A percentile compares a stretch with the other conserved stretches of the same genome.
Conservation (phyloP, 2,113 vertebrate genomes). For the Megaceryle maxima region DNA sequence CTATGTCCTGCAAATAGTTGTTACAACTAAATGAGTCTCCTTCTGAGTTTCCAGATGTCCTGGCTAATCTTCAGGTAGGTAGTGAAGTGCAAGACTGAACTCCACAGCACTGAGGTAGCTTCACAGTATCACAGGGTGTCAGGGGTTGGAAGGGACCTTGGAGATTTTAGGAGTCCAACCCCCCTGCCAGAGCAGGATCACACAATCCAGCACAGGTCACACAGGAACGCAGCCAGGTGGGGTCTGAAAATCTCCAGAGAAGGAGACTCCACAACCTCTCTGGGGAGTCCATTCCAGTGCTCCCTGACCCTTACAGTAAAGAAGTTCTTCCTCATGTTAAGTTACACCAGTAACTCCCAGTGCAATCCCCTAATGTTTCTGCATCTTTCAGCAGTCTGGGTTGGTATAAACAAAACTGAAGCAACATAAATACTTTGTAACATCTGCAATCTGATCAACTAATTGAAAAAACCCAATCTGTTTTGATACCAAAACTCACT, state of each 20-base stretch:
- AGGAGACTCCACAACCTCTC: too few species aligned
- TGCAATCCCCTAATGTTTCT: not conserved
- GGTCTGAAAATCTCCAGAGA: too few species aligned
- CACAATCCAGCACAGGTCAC: too few species aligned
- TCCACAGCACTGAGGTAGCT: not conserved
- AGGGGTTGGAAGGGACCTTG: too few species aligned
- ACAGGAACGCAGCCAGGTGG: too few species aligned
- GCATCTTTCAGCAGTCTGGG: not conserved
- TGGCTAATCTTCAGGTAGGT: not conserved
- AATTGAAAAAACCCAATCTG: not conserved
- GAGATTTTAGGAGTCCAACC: too few species aligned
- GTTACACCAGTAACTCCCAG: not conserved
- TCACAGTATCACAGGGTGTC: too few species aligned
- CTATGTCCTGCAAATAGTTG: not conserved
- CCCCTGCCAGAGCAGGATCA: too few species aligned
- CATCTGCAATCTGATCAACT: not conserved
- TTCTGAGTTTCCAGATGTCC: not conserved
- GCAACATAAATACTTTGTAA: not conserved
- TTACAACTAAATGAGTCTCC: not conserved
- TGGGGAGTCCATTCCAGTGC: too few species aligned
- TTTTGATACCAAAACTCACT: not conserved
- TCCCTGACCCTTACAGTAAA: too few species aligned
- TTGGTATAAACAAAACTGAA: not conserved
- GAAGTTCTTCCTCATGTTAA: too few species aligned
- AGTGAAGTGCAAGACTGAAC: not conserved